Evolutionary conservation across 2,888 invertebrate species (phyloP).

Genomic region (Drosophila limbata): DNA sequence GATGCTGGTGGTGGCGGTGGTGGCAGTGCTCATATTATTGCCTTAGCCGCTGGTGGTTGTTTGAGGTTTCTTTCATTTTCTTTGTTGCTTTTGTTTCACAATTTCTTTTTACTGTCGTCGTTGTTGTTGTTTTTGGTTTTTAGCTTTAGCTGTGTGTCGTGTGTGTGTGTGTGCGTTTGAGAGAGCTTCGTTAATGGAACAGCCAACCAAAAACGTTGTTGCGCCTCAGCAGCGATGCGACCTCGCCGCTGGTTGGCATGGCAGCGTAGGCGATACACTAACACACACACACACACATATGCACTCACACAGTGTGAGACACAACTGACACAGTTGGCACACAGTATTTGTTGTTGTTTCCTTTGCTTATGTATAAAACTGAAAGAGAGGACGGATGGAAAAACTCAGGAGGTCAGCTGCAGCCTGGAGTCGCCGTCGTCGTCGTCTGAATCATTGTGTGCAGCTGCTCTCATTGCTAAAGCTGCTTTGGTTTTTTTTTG

Average conservation of each 20-base stretch:
- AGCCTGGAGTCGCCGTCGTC: slow-evolving; percentile 18
- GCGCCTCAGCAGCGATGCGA: slow-evolving; percentile 60
- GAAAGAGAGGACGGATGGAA: slow-evolving; percentile 1
- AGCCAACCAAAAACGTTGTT: slow-evolving; percentile 84
- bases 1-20: slow-evolving; percentile 36
- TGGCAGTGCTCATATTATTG: slow-evolving; percentile 38
- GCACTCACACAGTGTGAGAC: slow-evolving; percentile 17
- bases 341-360: slow-evolving; percentile 44
- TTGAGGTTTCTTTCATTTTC: slow-evolving; percentile 80
- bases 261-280: slow-evolving; percentile 63
- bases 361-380: slow-evolving; percentile 37
- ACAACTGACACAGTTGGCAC: slow-evolving; percentile 73
- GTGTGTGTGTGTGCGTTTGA: slow-evolving; percentile 33
- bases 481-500: slow-evolving; percentile 43
- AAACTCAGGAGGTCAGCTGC: slow-evolving; percentile 53
- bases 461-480: slow-evolving; percentile 58
- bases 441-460: slow-evolving; percentile 24
- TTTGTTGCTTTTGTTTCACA: slow-evolving; percentile 80
- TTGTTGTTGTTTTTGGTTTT: slow-evolving; percentile 38
- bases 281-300: slow-evolving; percentile 29
- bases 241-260: slow-evolving; percentile 80
- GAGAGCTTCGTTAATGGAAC: slow-evolving; percentile 69
- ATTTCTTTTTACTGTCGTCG: slow-evolving; percentile 55
- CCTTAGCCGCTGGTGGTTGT: slow-evolving; percentile 67
- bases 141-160: slow-evolving; percentile 29